phyloP scores from a whole-genome alignment of 2,113 vertebrate species.

The Poecilia latipinna region DNA sequence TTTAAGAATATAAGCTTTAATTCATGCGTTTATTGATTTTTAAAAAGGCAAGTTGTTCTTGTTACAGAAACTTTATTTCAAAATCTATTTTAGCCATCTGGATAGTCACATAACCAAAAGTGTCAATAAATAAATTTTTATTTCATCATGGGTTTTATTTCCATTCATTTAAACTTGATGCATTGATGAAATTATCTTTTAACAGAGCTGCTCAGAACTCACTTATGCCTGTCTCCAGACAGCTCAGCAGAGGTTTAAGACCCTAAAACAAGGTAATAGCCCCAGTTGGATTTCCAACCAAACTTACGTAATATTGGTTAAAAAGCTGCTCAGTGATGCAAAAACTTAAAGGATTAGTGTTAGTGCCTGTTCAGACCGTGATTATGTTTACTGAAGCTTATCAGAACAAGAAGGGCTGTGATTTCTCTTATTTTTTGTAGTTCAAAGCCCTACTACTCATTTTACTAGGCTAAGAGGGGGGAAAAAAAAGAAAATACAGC shows the following conservation, averaged over 20 bases:
- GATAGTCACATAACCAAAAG: neutral
- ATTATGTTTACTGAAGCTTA: neutral
- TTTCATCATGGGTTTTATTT: too few relatives aligned
- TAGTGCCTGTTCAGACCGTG: too few relatives aligned
- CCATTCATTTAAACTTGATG: too few relatives aligned
- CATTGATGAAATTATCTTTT: too few relatives aligned
- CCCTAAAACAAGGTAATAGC: neutral
- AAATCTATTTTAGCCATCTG: neutral
- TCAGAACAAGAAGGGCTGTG: neutral
- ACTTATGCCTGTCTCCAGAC: neutral
- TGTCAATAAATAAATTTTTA: too few relatives aligned
- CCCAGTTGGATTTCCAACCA: neutral
- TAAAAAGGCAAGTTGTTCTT: neutral
- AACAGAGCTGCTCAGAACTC: too few relatives aligned
- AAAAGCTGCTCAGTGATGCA: neutral
- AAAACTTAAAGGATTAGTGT: neutral
- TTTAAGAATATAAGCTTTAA: neutral
- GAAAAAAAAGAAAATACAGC: neutral
- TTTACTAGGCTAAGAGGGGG: neutral
- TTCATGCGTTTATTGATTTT: neutral
- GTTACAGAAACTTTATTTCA: neutral
- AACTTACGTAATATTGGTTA: conserved; percentile 2
- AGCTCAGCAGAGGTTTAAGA: neutral
- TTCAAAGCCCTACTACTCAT: neutral
- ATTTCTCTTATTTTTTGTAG: neutral